phyloP scores from a whole-genome alignment of 2,888 invertebrate species.

The Ctena decussata region DNA sequence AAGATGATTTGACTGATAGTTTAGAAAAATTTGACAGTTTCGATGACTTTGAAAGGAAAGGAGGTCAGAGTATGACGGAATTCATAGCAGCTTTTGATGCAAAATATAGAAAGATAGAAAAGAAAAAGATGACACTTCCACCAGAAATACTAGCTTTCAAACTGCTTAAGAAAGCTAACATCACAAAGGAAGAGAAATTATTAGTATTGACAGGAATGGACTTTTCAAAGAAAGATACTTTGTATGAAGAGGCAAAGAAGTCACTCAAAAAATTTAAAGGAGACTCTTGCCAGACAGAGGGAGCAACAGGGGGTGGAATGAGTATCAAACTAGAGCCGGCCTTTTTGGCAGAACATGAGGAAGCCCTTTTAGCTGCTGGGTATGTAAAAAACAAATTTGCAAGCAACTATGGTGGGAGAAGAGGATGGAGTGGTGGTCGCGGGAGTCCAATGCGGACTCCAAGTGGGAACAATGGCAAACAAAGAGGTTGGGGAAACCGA shows the following conservation, averaged over 20 bases:
- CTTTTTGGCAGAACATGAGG: slow-evolving; percentile 18
- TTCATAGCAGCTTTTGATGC: slow-evolving; percentile 50
- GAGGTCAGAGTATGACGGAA: slow-evolving; percentile 53
- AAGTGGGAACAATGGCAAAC: not conserved
- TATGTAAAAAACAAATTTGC: not conserved
- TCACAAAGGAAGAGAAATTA: slow-evolving; percentile 54
- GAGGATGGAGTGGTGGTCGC: not conserved
- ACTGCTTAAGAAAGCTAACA: slow-evolving; percentile 48
- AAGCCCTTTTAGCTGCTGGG: slow-evolving; percentile 19
- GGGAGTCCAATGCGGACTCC: not conserved
- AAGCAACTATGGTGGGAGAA: not conserved
- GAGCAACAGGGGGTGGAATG: not conserved
- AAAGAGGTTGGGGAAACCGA: not conserved
- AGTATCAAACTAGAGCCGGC: slow-evolving; percentile 49
- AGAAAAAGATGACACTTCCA: slow-evolving; percentile 65
- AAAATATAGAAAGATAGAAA: slow-evolving; percentile 60
- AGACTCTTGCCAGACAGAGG: not conserved
- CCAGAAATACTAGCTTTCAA: slow-evolving; percentile 62
- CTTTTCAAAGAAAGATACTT: slow-evolving; percentile 25
- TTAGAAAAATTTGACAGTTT: slow-evolving; percentile 60
- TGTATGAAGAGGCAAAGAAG: slow-evolving; percentile 38
- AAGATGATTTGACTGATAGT: slow-evolving; percentile 65
- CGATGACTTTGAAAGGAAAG: slow-evolving; percentile 42
- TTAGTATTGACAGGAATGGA: slow-evolving; percentile 50
- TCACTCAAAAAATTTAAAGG: slow-evolving; percentile 45